These are phyloP conservation scores for Cephalophus harveyi DNA, from an alignment of 2,113 vertebrate species.

Conservation along the genomic window DNA sequence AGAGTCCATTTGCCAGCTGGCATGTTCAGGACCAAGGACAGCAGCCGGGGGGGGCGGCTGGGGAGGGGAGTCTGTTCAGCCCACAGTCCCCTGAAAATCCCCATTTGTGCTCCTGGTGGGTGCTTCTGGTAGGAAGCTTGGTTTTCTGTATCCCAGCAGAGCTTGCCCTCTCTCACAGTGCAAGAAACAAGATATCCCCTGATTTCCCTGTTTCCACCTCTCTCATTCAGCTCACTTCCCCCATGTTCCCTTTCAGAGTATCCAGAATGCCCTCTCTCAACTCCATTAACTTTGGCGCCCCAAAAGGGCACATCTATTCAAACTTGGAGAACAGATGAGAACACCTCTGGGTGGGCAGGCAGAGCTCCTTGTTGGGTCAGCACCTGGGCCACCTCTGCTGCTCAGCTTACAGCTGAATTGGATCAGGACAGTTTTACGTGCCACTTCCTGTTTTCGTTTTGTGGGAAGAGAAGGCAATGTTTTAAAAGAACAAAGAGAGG, in stretches of 20 bases:
- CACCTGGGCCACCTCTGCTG: neutral
- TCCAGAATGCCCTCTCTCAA: neutral
- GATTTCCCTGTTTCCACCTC: neutral
- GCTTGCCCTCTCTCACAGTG: neutral
- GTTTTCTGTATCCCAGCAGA: neutral
- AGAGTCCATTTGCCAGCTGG: accelerated
- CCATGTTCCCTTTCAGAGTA: neutral
- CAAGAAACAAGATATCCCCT: neutral
- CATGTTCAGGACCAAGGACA: neutral
- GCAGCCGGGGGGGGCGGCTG: accelerated
- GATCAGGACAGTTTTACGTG: neutral
- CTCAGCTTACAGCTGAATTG: neutral
- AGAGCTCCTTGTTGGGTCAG: too few relatives aligned
- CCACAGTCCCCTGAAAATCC: accelerated
- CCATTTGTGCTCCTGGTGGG: neutral
- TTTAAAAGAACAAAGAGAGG: neutral
- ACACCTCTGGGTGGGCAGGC: neutral
- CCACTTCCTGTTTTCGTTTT: neutral
- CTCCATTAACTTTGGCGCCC: neutral
- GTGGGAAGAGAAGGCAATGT: neutral
- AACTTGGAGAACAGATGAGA: neutral
- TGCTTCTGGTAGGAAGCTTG: neutral
- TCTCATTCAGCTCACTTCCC: accelerated
- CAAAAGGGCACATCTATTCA: neutral
- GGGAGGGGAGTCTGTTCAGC: accelerated